Conservation (phyloP, 2,888 invertebrate species). For the Troilus luridus region DNA sequence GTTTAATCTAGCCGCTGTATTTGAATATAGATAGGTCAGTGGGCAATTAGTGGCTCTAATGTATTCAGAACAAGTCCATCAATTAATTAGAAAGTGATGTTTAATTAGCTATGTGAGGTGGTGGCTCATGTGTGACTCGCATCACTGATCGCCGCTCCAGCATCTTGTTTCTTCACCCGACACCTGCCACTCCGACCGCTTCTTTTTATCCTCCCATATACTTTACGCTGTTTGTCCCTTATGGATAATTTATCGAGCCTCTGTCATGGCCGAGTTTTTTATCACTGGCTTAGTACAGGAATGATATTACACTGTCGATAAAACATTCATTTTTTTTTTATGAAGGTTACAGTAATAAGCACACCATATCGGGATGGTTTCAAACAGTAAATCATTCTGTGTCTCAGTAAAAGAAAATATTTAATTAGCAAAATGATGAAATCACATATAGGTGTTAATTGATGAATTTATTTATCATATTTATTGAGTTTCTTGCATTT, state of each 20-base stretch:
- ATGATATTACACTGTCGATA: not conserved
- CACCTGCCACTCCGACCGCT: constrained; percentile 17
- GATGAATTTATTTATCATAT: not conserved
- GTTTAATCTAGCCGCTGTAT: constrained; percentile 30
- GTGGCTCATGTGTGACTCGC: constrained; percentile 44
- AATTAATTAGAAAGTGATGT: constrained; percentile 47
- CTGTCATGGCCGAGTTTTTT: not conserved
- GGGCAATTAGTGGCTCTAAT: constrained; percentile 23
- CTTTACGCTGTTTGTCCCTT: constrained; percentile 19
- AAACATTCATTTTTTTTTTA: not conserved
- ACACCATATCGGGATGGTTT: not conserved
- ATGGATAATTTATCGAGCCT: constrained; percentile 24
- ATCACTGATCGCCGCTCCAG: not conserved
- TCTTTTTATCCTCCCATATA: constrained; percentile 17
- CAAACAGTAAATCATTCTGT: not conserved
- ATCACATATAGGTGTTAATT: not conserved
- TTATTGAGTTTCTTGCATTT: too few species aligned
- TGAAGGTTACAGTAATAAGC: not conserved
- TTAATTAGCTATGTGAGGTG: constrained; percentile 46
- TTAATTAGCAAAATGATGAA: not conserved
- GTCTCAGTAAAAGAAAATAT: not conserved
- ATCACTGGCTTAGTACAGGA: not conserved
- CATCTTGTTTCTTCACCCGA: constrained; percentile 42
- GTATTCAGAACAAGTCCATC: constrained; percentile 44
- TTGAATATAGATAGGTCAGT: constrained; percentile 46